Evolutionary conservation across 2,888 invertebrate species (phyloP), one percentile per base, ranked within the genome.

Genomic region (Suillia variegata): DNA sequence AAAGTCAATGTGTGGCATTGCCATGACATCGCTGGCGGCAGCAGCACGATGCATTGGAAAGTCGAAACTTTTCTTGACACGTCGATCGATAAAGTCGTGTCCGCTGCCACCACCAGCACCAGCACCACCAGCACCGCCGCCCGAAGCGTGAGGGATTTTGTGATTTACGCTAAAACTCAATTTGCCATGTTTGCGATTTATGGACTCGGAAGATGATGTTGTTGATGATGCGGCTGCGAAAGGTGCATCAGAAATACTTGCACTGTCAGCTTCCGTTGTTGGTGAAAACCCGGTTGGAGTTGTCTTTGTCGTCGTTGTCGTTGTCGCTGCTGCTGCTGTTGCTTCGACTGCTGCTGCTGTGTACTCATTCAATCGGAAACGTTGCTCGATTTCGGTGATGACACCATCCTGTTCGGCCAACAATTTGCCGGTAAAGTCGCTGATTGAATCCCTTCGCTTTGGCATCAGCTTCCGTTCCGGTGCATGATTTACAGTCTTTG

Each of bases 21-120:
- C 66, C 63, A 73, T 70, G 2, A 70, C 74, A 60, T 78, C 75
- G 53, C 78, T 78, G 2, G 77, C 75, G 1, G 74, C 59, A 45
- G 77, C 75, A 1, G 74, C 59, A 45, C 74, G 78, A 61, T 77
- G 80, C 71, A 76, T 71, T 12, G 79, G 80, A 62, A 79, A 80
- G 61, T 79, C 80, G 55, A 79, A 80, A 68, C 79, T 81, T 60
- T 82, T 81, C 72, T 81, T 81, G 2, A 81, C 81, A n/a, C 81
- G 72, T 1, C 80, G 74, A 60, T 81, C 82, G 31, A 81, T 79
- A 60, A 76, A 80, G 42, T 71, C 74, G 55, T 68, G 62, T n/a
- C 38, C 22, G 50, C 34, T 10, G 31, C 26, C 26, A n/a, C 13
- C 21, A 47, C n/a, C n/a, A n/a, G 18, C 6, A 17, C 18, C 18